These are phyloP conservation scores for Pituophis catenifer DNA, from an alignment of 2,113 vertebrate genomes.

Conservation along the genomic window DNA sequence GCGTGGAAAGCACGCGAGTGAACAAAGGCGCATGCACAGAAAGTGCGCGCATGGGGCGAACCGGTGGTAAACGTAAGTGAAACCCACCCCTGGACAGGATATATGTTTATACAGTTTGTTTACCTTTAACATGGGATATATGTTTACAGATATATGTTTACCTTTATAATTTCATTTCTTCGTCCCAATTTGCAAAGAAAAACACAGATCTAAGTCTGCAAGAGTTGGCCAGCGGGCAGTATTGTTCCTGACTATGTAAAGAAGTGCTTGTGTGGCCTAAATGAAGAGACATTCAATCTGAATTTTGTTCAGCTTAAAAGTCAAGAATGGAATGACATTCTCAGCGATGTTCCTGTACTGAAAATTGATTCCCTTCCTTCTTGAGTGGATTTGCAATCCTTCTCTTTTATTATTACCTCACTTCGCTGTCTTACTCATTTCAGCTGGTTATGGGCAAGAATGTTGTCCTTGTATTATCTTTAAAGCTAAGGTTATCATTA, in stretches of 20 bases:
- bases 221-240: neutral
- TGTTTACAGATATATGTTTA: neutral
- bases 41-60: no score
- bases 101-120: no score
- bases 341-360: neutral
- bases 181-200: neutral
- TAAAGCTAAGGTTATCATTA: constrained; percentile 25
- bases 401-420: constrained; percentile 49
- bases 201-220: neutral
- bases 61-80: no score
- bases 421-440: constrained; percentile 43
- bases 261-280: neutral
- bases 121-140: no score
- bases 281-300: neutral
- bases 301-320: constrained; percentile 27
- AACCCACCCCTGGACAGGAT: no score
- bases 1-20: no score
- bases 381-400: constrained; percentile 47
- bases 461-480: constrained; percentile 40
- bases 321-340: neutral
- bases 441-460: constrained; percentile 14
- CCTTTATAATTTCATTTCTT: neutral
- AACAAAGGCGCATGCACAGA: no score
- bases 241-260: neutral
- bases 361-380: constrained; percentile 33